Percentiles rank a stretch among this genome's conserved stretches.
These are phyloP conservation scores for Penaeus japonicus DNA, from an alignment of 1,140 invertebrate genomes.

Conservation along the genomic window DNA sequence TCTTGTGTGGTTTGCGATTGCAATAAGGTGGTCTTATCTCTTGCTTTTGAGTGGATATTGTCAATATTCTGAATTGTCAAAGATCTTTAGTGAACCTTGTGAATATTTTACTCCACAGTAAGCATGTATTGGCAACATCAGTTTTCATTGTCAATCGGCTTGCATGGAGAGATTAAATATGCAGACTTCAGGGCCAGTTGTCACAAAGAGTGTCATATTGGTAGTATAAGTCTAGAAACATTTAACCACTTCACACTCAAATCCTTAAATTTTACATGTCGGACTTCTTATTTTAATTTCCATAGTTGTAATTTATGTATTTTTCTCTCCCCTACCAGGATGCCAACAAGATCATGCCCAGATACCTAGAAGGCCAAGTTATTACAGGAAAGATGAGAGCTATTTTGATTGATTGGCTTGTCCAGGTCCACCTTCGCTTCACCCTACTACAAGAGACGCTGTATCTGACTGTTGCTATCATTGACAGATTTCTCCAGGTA, in stretches of 20 bases:
- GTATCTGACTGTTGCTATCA: constrained; percentile 85
- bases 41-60: too few relatives aligned
- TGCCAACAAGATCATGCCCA: constrained; percentile 70
- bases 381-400: constrained; percentile 86
- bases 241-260: too few relatives aligned
- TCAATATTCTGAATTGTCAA: too few relatives aligned
- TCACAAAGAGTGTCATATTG: neutral
- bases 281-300: too few relatives aligned
- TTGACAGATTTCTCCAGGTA: constrained; percentile 92
- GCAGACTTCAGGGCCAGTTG: neutral
- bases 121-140: too few relatives aligned
- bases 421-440: constrained; percentile 91
- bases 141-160: too few relatives aligned
- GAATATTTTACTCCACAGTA: too few relatives aligned
- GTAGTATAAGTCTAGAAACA: neutral
- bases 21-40: too few relatives aligned
- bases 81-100: too few relatives aligned
- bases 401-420: constrained; percentile 91
- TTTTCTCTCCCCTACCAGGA: constrained; percentile 61
- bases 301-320: too few relatives aligned
- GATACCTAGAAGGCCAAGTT: constrained; percentile 73
- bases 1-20: too few relatives aligned
- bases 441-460: constrained; percentile 89
- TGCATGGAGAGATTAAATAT: too few relatives aligned
- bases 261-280: constrained; percentile 13